Evolutionary conservation across 2,797 vertebrate genomes (phyloP).

Genomic region (Falco novaeseelandiae): DNA sequence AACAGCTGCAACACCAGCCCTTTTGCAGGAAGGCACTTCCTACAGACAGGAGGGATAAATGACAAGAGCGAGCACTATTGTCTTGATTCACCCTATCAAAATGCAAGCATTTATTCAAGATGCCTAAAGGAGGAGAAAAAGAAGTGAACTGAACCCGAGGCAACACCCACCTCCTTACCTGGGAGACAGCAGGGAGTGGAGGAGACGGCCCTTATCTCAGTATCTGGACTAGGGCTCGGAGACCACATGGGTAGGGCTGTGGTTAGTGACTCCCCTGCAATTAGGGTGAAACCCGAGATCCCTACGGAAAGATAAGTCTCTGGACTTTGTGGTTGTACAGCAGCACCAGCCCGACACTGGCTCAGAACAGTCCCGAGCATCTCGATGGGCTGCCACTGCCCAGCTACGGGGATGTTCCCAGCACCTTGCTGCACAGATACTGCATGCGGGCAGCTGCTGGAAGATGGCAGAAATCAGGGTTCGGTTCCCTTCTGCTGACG

Average conservation of each 20-base stretch:
- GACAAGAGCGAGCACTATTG: neutral
- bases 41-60: neutral
- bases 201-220: constrained; percentile 28
- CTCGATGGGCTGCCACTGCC: neutral
- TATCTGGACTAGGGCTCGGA: neutral
- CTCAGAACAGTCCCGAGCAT: neutral
- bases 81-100: neutral
- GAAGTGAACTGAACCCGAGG: neutral
- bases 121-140: neutral
- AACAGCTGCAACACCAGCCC: neutral
- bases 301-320: neutral
- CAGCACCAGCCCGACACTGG: neutral
- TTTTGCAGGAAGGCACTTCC: neutral
- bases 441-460: accelerated
- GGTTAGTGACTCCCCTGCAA: constrained; percentile 13
- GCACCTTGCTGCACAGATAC: neutral
- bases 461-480: neutral
- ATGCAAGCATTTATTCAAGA: neutral
- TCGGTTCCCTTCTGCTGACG: neutral
- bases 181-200: neutral
- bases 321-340: neutral
- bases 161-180: neutral
- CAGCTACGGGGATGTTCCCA: neutral
- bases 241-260: neutral
- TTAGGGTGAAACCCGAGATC: neutral